Evolutionary conservation across 2,113 vertebrate species (phyloP).

Genomic region (Odontesthes bonariensis): DNA sequence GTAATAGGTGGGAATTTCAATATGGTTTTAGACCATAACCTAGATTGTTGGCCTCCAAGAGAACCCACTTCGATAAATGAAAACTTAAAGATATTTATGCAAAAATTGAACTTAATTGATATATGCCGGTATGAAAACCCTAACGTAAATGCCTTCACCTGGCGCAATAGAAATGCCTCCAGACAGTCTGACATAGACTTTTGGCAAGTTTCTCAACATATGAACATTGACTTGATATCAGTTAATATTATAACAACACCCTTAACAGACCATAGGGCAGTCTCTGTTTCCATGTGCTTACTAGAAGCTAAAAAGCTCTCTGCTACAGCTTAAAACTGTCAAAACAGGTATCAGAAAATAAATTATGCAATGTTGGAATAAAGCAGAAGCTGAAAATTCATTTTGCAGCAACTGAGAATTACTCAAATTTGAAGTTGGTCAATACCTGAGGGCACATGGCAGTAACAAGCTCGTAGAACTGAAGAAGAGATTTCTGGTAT

Average conservation of each 20-base stretch:
- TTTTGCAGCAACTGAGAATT: neutral
- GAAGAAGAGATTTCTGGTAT: neutral
- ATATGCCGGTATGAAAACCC: neutral
- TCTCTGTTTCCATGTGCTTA: neutral
- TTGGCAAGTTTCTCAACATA: neutral
- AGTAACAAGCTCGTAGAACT: neutral
- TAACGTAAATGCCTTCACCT: neutral
- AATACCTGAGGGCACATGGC: neutral
- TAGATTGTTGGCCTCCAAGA: neutral
- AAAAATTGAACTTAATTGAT: neutral
- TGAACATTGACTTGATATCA: neutral
- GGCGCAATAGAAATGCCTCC: neutral
- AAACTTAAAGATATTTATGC: neutral
- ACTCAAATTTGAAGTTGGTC: neutral
- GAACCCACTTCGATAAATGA: neutral
- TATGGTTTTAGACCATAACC: neutral
- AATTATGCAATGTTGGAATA: neutral
- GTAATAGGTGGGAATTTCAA: neutral
- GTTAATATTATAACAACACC: neutral
- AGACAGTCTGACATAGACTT: neutral
- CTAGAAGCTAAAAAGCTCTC: neutral
- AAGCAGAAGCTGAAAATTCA: neutral
- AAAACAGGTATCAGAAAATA: neutral
- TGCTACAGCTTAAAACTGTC: neutral
- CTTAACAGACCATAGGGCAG: no score